Evolutionary conservation across 2,113 vertebrate species (phyloP).

Genomic region (Syngnathoides biaculeatus): DNA sequence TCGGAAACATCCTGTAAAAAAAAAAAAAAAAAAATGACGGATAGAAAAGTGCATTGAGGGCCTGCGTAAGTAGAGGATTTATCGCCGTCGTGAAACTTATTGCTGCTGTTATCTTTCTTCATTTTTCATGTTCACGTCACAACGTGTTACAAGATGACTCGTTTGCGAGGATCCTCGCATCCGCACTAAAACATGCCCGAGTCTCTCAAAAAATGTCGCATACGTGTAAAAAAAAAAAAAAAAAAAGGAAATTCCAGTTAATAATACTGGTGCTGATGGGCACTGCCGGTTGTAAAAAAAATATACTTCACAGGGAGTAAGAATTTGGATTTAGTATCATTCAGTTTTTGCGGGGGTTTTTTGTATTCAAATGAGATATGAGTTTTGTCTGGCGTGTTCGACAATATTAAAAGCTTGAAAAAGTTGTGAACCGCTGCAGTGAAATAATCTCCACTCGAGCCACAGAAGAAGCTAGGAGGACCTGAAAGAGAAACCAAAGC

Average conservation of each 20-base stretch:
- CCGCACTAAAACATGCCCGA: neutral
- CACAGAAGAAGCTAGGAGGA: neutral
- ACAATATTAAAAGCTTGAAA: too few relatives aligned
- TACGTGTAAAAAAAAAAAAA: too few relatives aligned
- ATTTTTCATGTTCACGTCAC: constrained; percentile 66
- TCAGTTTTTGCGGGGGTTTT: too few relatives aligned
- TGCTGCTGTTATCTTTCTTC: constrained; percentile 88
- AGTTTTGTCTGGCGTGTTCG: too few relatives aligned
- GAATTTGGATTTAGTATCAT: too few relatives aligned
- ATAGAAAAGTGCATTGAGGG: constrained; percentile 79
- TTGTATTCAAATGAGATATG: too few relatives aligned
- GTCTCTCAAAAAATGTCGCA: neutral
- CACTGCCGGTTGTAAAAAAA: too few relatives aligned
- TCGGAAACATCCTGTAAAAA: constrained; percentile 88
- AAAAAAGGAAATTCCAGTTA: too few relatives aligned
- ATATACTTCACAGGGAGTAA: too few relatives aligned
- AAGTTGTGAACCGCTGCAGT: neutral
- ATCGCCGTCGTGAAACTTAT: constrained; percentile 83
- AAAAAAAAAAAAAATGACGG: constrained; percentile 83
- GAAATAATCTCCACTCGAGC: neutral
- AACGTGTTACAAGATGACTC: neutral
- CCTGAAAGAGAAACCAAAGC: neutral
- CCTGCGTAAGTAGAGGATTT: constrained; percentile 78
- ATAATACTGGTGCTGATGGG: too few relatives aligned
- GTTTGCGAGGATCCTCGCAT: neutral